Evolutionary conservation across 2,797 vertebrate species (phyloP), one percentile per base, ranked within the genome.

Genomic region (Fistularia tabacaria): DNA sequence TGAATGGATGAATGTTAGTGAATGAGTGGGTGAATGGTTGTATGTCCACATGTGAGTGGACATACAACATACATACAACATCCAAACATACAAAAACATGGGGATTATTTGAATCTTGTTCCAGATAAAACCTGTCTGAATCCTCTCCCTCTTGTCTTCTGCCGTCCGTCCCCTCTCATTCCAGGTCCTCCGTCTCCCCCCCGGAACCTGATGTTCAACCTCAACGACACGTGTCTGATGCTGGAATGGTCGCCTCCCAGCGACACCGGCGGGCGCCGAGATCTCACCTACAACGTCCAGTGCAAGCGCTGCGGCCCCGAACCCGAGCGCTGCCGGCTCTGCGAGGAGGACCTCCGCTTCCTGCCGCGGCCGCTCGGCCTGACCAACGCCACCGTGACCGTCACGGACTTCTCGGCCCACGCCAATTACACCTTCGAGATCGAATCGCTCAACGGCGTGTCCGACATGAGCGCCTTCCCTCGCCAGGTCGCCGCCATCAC

Each of bases 351-450:
- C 7, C 90, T 97, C 0, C 95, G 95, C 11, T 98, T 97, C 76
- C 71, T 95, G 46, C 97, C 96, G 0, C 78, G 93, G n/a, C 93
- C 94, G 1, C 84, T 91, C 1, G 95, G 96, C 49, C 90, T 99
- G 64, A 91, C 74, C 77, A 95, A 96, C 64, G 90, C 85, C 65
- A 93, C 93, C 0, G 95, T 99, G 49, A 90, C 92, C 0, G 92
- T 98, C 50, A 87, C 89, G 49, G 96, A 98, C 82, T 96, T 99
- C 62, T 89, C 94, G 9, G 88, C 94, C 0, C 93, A 98, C 1
- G 93, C 90, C 80, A 99, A 99, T 90, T 99, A 98, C 85, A 98
- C 96, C 59, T 99, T 99, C 39, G 96, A 97, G 89, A 96, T 99
- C 0, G 93, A 97, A 85, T 95, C 95, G 36, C 90, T 88, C n/a